phyloP scores from a whole-genome alignment of 2,113 vertebrate species.

The Melanerpes formicivorus region DNA sequence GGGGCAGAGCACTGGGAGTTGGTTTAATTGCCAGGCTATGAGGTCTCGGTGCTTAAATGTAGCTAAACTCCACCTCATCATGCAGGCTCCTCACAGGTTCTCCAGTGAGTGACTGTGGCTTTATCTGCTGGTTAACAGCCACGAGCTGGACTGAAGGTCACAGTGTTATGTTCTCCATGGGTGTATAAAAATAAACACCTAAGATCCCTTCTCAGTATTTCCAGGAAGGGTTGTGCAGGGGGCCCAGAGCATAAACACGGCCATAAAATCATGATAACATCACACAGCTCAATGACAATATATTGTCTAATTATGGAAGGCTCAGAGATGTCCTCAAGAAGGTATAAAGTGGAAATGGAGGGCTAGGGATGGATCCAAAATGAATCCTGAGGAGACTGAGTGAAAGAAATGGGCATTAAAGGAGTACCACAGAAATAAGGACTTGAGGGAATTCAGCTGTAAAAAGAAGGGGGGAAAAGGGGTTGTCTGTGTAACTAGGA shows the following conservation, averaged over 20 bases:
- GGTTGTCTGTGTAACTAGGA: conserved; percentile 15
- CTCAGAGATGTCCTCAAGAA: background rate
- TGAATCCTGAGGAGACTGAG: background rate
- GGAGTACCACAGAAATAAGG: background rate
- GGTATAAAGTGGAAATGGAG: background rate
- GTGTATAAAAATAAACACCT: background rate
- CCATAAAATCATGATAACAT: background rate
- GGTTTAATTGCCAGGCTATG: conserved; percentile 85
- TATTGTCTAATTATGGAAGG: background rate
- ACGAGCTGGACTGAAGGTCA: background rate
- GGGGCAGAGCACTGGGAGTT: conserved; percentile 79
- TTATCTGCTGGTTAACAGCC: background rate
- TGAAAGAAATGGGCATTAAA: background rate
- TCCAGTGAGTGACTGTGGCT: background rate
- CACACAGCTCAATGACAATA: background rate
- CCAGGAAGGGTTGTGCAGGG: background rate
- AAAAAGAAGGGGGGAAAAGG: background rate
- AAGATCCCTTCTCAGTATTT: background rate
- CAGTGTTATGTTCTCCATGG: background rate
- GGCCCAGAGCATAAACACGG: background rate
- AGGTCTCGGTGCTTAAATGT: conserved; percentile 66
- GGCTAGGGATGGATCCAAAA: background rate
- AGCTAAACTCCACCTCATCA: background rate
- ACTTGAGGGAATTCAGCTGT: background rate
- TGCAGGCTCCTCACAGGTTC: background rate